A percentile compares a stretch with the other conserved stretches of the same genome.
phyloP scores from a whole-genome alignment of 2,113 vertebrate genomes.

The Microcebus griseorufus region DNA sequence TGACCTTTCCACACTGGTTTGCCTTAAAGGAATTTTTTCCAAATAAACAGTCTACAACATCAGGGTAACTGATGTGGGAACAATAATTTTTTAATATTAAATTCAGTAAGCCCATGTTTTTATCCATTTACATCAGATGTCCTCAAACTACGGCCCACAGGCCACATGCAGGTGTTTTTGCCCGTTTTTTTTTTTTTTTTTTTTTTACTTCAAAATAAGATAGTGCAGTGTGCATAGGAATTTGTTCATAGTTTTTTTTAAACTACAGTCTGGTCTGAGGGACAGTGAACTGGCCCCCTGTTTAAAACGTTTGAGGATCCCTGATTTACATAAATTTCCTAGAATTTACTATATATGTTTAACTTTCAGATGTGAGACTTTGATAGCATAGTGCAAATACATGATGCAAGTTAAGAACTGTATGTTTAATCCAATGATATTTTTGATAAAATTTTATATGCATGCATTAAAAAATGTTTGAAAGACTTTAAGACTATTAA shows the following conservation, averaged over 20 bases:
- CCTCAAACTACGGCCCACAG: too few species aligned
- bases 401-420: neutral
- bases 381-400: neutral
- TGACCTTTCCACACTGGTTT: neutral
- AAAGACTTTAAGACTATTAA: neutral
- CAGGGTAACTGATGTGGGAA: neutral
- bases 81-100: neutral
- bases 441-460: neutral
- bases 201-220: too few species aligned
- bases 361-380: neutral
- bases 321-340: neutral
- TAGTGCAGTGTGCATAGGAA: too few species aligned
- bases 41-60: neutral
- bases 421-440: neutral
- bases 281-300: too few species aligned
- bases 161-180: too few species aligned
- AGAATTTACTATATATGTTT: neutral
- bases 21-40: neutral
- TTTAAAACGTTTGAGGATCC: too few species aligned
- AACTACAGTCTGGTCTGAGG: too few species aligned
- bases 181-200: too few species aligned
- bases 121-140: neutral
- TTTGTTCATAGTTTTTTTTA: too few species aligned
- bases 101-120: neutral
- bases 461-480: neutral